phyloP scores from a whole-genome alignment of 2,888 invertebrate species.

The Oxycera nigricornis region DNA sequence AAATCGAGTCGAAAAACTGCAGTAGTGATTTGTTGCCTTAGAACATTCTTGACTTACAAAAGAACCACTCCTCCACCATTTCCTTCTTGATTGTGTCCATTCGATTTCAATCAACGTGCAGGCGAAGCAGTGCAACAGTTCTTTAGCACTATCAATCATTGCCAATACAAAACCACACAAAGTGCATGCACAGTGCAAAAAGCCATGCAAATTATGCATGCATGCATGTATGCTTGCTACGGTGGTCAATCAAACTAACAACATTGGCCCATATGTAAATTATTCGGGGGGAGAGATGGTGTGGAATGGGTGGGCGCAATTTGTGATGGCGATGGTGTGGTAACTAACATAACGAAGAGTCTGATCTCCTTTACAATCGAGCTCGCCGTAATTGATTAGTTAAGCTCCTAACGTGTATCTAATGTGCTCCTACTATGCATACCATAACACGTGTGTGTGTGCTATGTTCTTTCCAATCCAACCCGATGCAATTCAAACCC shows the following conservation, averaged over 20 bases:
- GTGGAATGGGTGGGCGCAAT: not conserved
- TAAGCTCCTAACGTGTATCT: constrained; percentile 6
- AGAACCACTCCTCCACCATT: not conserved
- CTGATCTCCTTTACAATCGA: not conserved
- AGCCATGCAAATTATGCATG: not conserved
- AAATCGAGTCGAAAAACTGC: too few relatives aligned
- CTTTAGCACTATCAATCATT: not conserved
- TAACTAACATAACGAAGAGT: constrained; percentile 2
- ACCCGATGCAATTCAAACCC: too few relatives aligned
- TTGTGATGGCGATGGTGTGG: too few relatives aligned
- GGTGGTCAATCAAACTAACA: too few relatives aligned
- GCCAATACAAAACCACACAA: not conserved
- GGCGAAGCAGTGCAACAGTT: not conserved
- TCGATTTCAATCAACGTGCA: not conserved
- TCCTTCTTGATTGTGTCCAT: not conserved
- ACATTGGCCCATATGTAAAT: too few relatives aligned
- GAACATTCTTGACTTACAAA: too few relatives aligned
- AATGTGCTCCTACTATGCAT: not conserved
- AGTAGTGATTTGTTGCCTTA: too few relatives aligned
- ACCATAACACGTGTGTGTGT: not conserved
- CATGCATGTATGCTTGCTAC: too few relatives aligned
- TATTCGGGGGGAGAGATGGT: too few relatives aligned
- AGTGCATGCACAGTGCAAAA: not conserved
- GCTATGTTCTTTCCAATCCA: too few relatives aligned
- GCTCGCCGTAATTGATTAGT: not conserved